A percentile compares a stretch with the other conserved stretches of the same genome.
These are phyloP conservation scores for Cephalopholis sonnerati DNA, from an alignment of 2,113 vertebrate genomes.

Conservation along the genomic window DNA sequence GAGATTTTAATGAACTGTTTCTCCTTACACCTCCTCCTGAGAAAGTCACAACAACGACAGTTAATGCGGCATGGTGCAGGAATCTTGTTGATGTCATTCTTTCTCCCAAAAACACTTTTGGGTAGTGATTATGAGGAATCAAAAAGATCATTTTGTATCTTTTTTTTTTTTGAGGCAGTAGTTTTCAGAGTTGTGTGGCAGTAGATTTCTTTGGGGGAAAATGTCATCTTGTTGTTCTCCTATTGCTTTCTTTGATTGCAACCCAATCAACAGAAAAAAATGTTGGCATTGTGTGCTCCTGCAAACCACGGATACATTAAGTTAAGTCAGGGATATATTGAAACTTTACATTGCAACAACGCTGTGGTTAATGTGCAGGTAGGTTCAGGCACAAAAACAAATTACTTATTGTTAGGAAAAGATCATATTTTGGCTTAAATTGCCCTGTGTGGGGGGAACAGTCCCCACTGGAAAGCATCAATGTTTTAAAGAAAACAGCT, in stretches of 20 bases:
- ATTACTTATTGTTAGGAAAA: too few relatives aligned
- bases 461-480: too few relatives aligned
- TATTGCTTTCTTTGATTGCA: background rate
- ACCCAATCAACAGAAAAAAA: background rate
- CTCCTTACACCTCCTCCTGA: background rate
- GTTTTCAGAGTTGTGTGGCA: background rate
- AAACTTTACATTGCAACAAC: too few relatives aligned
- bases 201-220: background rate
- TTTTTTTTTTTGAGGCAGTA: background rate
- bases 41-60: slow-evolving; percentile 15
- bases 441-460: too few relatives aligned
- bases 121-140: slow-evolving; percentile 12
- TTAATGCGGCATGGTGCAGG: slow-evolving; percentile 8
- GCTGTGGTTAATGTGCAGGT: too few relatives aligned
- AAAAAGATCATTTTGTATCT: background rate
- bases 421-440: too few relatives aligned
- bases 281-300: too few relatives aligned
- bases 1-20: slow-evolving; percentile 29
- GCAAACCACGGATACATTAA: too few relatives aligned
- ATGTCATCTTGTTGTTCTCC: background rate
- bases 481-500: too few relatives aligned
- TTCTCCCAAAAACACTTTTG: background rate
- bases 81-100: background rate
- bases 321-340: too few relatives aligned
- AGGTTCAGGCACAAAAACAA: too few relatives aligned